These are phyloP conservation scores for Pseudococcus longispinus DNA, from an alignment of 2,888 invertebrate species.

Conservation along the genomic window DNA sequence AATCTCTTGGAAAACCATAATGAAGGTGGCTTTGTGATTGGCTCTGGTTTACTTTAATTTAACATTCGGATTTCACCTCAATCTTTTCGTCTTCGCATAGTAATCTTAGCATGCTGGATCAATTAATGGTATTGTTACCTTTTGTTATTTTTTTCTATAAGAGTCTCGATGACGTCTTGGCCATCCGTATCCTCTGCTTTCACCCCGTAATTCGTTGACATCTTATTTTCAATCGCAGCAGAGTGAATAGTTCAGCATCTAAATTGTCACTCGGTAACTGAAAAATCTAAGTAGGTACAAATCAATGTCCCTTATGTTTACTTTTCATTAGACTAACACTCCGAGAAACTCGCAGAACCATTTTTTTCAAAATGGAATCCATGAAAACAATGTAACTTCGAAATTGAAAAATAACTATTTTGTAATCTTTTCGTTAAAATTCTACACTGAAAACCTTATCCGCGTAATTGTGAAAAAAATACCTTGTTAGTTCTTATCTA, in stretches of 20 bases:
- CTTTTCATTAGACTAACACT: too few species aligned
- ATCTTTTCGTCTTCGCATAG: not conserved
- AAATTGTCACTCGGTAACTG: not conserved
- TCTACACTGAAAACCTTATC: too few species aligned
- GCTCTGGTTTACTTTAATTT: not conserved
- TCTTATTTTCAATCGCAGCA: not conserved
- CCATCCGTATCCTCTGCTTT: not conserved
- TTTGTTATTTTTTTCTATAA: not conserved
- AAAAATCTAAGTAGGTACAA: too few species aligned
- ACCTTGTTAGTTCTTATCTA: too few species aligned
- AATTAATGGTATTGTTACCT: not conserved
- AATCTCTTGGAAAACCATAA: constrained; percentile 7
- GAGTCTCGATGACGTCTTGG: not conserved
- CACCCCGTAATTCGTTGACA: not conserved
- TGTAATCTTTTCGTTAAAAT: too few species aligned
- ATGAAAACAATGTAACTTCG: too few species aligned
- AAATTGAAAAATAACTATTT: too few species aligned
- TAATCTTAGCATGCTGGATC: not conserved
- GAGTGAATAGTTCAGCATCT: not conserved
- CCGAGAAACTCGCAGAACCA: too few species aligned
- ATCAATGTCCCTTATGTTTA: too few species aligned
- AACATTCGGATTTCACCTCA: not conserved
- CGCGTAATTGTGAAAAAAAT: too few species aligned
- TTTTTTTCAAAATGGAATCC: too few species aligned
- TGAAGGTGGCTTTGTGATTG: not conserved